These are phyloP conservation scores for Perizoma flavofasciatum DNA, from an alignment of 2,888 invertebrate species.

Conservation along the genomic window DNA sequence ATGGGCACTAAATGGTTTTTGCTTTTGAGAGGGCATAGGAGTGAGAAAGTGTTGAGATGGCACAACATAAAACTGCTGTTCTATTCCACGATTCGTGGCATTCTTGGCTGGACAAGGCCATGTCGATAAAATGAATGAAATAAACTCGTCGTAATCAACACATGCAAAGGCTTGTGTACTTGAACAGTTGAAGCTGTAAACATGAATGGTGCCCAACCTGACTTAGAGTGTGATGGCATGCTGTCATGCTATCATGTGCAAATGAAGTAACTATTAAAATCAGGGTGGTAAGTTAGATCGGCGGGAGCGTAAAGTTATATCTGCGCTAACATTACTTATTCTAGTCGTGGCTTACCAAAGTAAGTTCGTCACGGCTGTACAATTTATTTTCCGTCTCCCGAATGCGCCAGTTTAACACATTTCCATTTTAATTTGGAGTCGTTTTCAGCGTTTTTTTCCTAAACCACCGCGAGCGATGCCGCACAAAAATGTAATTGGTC, in stretches of 20 bases:
- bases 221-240: no score
- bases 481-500: constrained; percentile 26
- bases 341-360: constrained; percentile 1
- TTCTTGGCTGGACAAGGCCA: background rate
- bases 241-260: no score
- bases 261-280: no score
- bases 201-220: no score
- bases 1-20: constrained; percentile 46
- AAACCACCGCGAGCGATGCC: constrained; percentile 33
- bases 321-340: no score
- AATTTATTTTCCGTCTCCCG: constrained; percentile 42
- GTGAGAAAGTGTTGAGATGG: constrained; percentile 10
- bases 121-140: no score
- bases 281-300: no score
- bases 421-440: constrained; percentile 56
- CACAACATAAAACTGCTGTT: background rate
- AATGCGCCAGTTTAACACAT: constrained; percentile 48
- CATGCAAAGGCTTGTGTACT: no score
- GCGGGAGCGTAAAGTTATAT: no score
- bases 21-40: constrained; percentile 5
- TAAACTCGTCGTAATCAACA: no score
- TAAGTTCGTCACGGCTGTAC: constrained; percentile 16
- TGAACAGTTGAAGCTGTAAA: no score
- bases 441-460: constrained; percentile 39
- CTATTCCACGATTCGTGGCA: background rate